Conservation (phyloP, 2,888 invertebrate genomes). For the Eumerus sabulonum region DNA sequence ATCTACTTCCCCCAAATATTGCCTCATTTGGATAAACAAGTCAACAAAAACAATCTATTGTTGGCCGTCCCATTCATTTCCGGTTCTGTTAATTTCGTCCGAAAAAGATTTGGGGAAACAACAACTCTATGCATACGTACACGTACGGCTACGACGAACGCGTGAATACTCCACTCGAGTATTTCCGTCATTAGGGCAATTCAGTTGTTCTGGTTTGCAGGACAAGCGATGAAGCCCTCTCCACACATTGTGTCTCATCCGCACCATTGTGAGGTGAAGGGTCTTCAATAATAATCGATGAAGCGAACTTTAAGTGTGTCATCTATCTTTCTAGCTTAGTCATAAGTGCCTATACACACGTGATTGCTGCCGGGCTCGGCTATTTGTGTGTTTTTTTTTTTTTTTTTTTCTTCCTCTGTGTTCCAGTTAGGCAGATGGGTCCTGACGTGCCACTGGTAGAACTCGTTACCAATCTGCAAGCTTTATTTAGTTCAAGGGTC, state of each 20-base stretch:
- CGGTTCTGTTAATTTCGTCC: too few relatives aligned
- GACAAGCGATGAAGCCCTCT: background rate
- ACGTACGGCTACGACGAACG: background rate
- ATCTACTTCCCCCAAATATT: too few relatives aligned
- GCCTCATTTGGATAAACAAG: too few relatives aligned
- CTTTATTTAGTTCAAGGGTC: constrained; percentile 49
- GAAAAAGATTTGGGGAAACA: too few relatives aligned
- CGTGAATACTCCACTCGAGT: background rate
- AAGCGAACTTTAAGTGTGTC: constrained; percentile 43
- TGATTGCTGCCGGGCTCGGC: constrained; percentile 4
- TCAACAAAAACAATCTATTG: too few relatives aligned
- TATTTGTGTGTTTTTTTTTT: constrained; percentile 1
- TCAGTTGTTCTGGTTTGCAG: background rate
- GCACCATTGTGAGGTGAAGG: constrained; percentile 26
- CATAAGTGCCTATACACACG: constrained; percentile 21
- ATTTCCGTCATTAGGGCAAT: background rate
- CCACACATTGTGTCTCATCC: constrained; percentile 2
- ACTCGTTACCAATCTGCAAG: constrained; percentile 17
- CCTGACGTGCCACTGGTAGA: background rate
- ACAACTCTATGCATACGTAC: too few relatives aligned
- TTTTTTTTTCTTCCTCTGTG: background rate
- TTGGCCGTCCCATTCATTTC: too few relatives aligned
- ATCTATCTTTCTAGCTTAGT: constrained; percentile 20
- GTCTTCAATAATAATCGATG: constrained; percentile 65
- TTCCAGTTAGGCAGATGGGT: constrained; percentile 14